phyloP scores from a whole-genome alignment of 2,888 invertebrate genomes.

The Spodoptera littoralis region DNA sequence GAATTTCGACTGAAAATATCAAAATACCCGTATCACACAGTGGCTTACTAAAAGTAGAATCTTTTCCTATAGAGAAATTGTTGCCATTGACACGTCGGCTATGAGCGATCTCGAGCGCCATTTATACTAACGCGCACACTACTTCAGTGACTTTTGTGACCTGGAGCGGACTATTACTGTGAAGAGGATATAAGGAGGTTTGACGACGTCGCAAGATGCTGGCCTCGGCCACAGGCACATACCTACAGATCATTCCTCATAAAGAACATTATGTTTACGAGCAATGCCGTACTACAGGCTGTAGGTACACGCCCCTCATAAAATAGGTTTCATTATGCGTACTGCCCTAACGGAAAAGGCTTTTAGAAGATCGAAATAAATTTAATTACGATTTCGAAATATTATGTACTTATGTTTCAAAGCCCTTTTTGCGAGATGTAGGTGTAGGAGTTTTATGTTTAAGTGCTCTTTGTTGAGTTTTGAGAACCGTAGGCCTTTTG shows the following conservation, averaged over 20 bases:
- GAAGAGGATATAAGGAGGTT: constrained; percentile 36
- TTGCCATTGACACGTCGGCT: constrained; percentile 27
- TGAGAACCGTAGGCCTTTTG: too few species aligned
- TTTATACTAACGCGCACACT: constrained; percentile 29
- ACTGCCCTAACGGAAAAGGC: constrained; percentile 55
- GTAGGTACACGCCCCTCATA: constrained; percentile 70
- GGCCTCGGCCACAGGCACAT: constrained; percentile 12
- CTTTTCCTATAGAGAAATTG: constrained; percentile 35
- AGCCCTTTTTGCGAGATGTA: not conserved
- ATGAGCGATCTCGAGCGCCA: constrained; percentile 30
- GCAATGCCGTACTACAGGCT: constrained; percentile 53
- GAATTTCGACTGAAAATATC: constrained; percentile 7
- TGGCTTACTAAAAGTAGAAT: constrained; percentile 23
- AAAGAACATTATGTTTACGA: constrained; percentile 79
- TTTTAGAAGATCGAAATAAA: constrained; percentile 54
- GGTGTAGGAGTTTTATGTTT: not conserved
- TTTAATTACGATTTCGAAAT: constrained; percentile 54
- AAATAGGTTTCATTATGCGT: constrained; percentile 76
- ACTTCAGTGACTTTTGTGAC: constrained; percentile 28
- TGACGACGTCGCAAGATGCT: constrained; percentile 47
- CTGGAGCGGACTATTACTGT: constrained; percentile 26
- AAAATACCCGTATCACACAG: constrained; percentile 7
- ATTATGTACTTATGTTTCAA: constrained; percentile 11
- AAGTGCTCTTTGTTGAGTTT: too few species aligned
- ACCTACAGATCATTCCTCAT: constrained; percentile 56